Evolutionary conservation across 2,797 vertebrate genomes (phyloP).

Genomic region (Sarcophilus harrisii): DNA sequence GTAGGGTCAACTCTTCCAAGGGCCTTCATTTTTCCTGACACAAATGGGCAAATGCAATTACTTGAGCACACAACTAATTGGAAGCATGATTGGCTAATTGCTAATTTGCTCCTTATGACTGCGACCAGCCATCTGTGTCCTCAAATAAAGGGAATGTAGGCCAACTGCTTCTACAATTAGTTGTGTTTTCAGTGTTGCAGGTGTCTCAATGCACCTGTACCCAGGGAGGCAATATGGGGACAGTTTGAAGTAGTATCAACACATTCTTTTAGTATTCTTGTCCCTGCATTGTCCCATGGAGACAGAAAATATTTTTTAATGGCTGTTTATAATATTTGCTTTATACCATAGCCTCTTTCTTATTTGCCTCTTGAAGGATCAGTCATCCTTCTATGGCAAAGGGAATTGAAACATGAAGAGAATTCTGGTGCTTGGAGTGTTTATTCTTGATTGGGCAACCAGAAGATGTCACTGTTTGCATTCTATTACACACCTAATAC

Average conservation of each 20-base stretch:
- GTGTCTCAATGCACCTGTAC: neutral
- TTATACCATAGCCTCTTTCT: neutral
- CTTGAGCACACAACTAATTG: slow-evolving; percentile 8
- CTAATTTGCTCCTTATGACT: neutral
- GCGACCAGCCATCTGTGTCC: neutral
- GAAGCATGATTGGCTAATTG: neutral
- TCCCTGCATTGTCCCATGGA: neutral
- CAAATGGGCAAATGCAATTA: neutral
- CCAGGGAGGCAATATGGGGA: neutral
- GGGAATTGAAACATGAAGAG: neutral
- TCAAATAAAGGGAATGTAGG: slow-evolving; percentile 2
- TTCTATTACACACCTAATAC: neutral
- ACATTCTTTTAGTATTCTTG: neutral
- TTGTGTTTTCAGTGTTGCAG: neutral
- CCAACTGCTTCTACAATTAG: neutral
- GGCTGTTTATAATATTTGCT: neutral
- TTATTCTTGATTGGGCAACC: neutral
- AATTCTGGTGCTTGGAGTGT: neutral
- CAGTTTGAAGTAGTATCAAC: neutral
- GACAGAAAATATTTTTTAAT: neutral
- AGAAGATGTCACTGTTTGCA: neutral
- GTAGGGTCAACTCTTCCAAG: neutral
- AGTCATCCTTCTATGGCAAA: neutral
- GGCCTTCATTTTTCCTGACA: slow-evolving; percentile 1
- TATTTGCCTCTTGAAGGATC: neutral